Percentiles rank a stretch among this genome's conserved stretches.
Conservation (phyloP, 2,888 invertebrate species). For the Aethes cnicana region DNA sequence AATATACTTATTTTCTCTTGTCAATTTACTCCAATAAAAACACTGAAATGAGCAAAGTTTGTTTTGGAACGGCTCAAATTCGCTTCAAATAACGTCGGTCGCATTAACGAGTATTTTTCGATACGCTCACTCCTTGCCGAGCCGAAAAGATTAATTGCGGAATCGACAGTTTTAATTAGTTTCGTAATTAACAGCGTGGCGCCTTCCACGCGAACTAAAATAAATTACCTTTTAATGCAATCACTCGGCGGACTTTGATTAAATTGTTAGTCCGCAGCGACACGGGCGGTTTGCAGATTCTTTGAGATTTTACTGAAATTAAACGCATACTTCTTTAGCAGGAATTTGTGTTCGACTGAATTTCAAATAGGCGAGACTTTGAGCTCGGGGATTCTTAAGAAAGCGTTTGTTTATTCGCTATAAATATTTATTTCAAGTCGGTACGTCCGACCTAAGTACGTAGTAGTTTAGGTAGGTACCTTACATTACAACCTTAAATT, state of each 20-base stretch:
- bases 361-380: slow-evolving; percentile 18
- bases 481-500: too few species aligned
- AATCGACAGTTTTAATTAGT: slow-evolving; percentile 80
- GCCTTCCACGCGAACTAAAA: slow-evolving; percentile 68
- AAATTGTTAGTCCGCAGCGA: slow-evolving; percentile 45
- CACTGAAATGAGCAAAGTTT: not conserved
- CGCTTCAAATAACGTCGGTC: slow-evolving; percentile 29
- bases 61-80: slow-evolving; percentile 1
- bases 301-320: slow-evolving; percentile 25
- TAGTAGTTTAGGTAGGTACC: too few species aligned
- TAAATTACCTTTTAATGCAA: slow-evolving; percentile 79
- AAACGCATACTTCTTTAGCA: slow-evolving; percentile 23
- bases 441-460: too few species aligned
- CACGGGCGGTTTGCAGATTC: slow-evolving; percentile 18
- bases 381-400: slow-evolving; percentile 10
- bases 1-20: too few species aligned
- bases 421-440: slow-evolving; percentile 14
- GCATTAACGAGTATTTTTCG: slow-evolving; percentile 38
- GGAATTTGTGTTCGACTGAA: slow-evolving; percentile 28
- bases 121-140: slow-evolving; percentile 38
- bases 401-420: slow-evolving; percentile 8
- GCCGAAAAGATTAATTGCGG: slow-evolving; percentile 71
- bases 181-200: slow-evolving; percentile 74
- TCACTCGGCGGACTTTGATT: slow-evolving; percentile 59
- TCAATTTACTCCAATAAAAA: not conserved